Percentiles rank a stretch among this genome's conserved stretches.
These are phyloP conservation scores for Eueremaeus valkanovi DNA, from an alignment of 2,888 invertebrate genomes.

Conservation along the genomic window DNA sequence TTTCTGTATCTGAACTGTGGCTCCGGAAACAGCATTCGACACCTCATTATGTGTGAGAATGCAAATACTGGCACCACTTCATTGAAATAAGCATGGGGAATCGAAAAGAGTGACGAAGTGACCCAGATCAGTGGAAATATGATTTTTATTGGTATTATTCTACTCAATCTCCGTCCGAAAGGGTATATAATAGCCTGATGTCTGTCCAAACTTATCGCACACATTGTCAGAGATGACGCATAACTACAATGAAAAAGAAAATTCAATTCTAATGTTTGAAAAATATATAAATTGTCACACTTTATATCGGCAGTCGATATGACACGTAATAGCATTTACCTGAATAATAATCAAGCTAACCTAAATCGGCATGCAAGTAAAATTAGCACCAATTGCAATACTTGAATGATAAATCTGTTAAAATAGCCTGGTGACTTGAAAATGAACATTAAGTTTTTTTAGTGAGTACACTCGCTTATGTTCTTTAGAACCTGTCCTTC, in stretches of 20 bases:
- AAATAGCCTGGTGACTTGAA: too few relatives aligned
- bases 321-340: too few relatives aligned
- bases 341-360: too few relatives aligned
- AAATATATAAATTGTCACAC: neutral
- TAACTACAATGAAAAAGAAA: slow-evolving; percentile 31
- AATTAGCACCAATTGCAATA: too few relatives aligned
- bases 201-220: slow-evolving; percentile 54
- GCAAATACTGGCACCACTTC: slow-evolving; percentile 26
- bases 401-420: too few relatives aligned
- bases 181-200: slow-evolving; percentile 47
- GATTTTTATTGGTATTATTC: neutral
- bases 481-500: too few relatives aligned
- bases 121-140: slow-evolving; percentile 50
- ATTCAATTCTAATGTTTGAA: neutral
- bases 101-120: slow-evolving; percentile 38
- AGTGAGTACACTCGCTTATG: too few relatives aligned
- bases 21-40: slow-evolving; percentile 40
- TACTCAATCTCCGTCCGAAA: slow-evolving; percentile 11
- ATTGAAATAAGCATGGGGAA: slow-evolving; percentile 40
- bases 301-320: too few relatives aligned
- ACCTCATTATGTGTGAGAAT: slow-evolving; percentile 37
- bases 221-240: slow-evolving; percentile 55
- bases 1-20: slow-evolving; percentile 34
- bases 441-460: too few relatives aligned
- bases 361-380: too few relatives aligned